Percentiles rank a stretch among this genome's conserved stretches.
These are phyloP conservation scores for Rhinolophus sinicus DNA, from an alignment of 2,113 vertebrate genomes.

Conservation along the genomic window DNA sequence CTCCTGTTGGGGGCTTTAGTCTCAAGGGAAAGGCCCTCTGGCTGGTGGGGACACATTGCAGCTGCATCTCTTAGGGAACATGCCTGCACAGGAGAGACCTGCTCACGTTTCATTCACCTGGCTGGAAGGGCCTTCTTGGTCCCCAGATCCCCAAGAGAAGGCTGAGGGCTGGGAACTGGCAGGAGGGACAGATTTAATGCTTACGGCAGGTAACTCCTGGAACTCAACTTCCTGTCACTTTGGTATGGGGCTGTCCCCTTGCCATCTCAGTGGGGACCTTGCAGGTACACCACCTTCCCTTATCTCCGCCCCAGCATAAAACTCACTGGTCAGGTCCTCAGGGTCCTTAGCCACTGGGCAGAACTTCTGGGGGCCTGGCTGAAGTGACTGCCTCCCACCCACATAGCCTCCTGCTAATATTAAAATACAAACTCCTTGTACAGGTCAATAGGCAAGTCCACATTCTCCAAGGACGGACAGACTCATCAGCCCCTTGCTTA, in stretches of 20 bases:
- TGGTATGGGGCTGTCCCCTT: neutral
- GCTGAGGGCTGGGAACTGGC: neutral
- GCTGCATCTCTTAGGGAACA: constrained; percentile 77
- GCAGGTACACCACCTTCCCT: neutral
- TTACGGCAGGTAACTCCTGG: too few species aligned
- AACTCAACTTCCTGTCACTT: neutral
- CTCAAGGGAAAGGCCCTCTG: constrained; percentile 61
- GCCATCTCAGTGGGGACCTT: neutral
- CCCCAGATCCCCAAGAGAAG: neutral
- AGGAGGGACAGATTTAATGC: neutral
- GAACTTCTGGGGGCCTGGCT: neutral
- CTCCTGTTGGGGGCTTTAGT: constrained; percentile 20
- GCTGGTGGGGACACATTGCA: constrained; percentile 59
- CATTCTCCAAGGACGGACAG: neutral
- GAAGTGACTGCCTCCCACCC: neutral
- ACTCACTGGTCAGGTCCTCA: neutral
- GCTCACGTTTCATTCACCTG: constrained; percentile 56
- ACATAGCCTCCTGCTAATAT: neutral
- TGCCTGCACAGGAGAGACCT: constrained; percentile 49
- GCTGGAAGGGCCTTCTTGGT: neutral
- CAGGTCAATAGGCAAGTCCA: neutral
- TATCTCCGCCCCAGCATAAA: neutral
- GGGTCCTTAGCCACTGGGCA: neutral
- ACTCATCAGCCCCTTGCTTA: neutral
- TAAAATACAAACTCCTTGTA: neutral